A percentile compares a stretch with the other conserved stretches of the same genome.
These are phyloP conservation scores for Sphaeridia pumilis DNA, from an alignment of 2,888 invertebrate genomes.

Conservation along the genomic window DNA sequence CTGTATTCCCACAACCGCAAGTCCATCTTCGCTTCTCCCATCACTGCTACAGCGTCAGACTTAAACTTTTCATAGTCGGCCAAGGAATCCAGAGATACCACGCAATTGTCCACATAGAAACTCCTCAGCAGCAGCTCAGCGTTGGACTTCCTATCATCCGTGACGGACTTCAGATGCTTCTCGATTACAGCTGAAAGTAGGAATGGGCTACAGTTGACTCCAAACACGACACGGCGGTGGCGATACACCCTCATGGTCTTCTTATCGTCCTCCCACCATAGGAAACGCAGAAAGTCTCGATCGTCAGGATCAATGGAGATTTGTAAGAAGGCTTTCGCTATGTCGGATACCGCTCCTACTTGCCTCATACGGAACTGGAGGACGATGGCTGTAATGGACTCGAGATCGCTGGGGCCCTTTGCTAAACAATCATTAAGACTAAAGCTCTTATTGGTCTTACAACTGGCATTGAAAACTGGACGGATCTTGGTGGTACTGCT, in stretches of 20 bases:
- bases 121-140: conserved; percentile 4
- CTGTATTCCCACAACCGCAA: conserved; percentile 28
- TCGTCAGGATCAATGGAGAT: conserved; percentile 34
- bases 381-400: conserved; percentile 22
- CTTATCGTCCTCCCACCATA: conserved; percentile 26
- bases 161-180: no score
- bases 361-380: conserved; percentile 18
- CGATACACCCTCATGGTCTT: not conserved
- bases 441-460: not conserved
- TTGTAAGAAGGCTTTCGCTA: conserved; percentile 37
- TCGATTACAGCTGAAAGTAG: not conserved
- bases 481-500: conserved; percentile 1
- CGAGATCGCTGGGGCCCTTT: conserved; percentile 28
- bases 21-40: conserved; percentile 27
- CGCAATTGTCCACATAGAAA: conserved; percentile 17
- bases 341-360: conserved; percentile 34
- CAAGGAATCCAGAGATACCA: not conserved
- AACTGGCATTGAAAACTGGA: not conserved
- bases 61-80: conserved; percentile 2
- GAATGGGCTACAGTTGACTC: conserved; percentile 15
- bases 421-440: conserved; percentile 34
- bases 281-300: conserved; percentile 35
- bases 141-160: no score
- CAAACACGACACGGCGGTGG: conserved; percentile 15
- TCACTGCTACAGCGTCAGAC: conserved; percentile 14